Percentiles rank a stretch among this genome's conserved stretches.
These are phyloP conservation scores for Dinoponera quadriceps DNA, from an alignment of 1,140 invertebrate species.

Conservation along the genomic window DNA sequence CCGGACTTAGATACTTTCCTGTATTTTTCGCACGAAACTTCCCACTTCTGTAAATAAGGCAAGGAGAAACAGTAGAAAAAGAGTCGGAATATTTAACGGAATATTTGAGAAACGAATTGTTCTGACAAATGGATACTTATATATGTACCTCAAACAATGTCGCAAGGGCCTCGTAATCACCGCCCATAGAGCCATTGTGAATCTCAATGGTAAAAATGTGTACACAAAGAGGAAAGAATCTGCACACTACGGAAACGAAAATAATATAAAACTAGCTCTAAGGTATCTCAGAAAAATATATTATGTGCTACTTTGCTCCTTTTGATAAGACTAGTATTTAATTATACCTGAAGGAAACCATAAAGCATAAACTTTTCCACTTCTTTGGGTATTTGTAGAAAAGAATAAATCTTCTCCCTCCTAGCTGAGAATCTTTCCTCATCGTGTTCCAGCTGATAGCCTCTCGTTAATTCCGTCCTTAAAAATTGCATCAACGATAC, in stretches of 20 bases:
- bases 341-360: conserved; percentile 94
- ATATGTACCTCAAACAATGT: conserved; percentile 90
- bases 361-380: conserved; percentile 97
- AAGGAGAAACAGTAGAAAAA: conserved; percentile 30
- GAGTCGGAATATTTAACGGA: not conserved
- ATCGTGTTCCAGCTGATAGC: conserved; percentile 96
- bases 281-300: conserved; percentile 9
- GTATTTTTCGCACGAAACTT: conserved; percentile 70
- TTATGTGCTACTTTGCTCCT: not conserved
- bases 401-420: conserved; percentile 98
- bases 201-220: conserved; percentile 97
- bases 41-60: conserved; percentile 72
- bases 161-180: conserved; percentile 90
- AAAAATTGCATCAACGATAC: conserved; percentile 91
- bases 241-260: conserved; percentile 90
- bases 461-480: conserved; percentile 94
- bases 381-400: conserved; percentile 98
- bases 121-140: not conserved
- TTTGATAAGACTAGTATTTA: not conserved
- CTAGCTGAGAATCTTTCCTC: conserved; percentile 97
- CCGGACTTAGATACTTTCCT: conserved; percentile 90
- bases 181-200: conserved; percentile 94
- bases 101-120: conserved; percentile 4
- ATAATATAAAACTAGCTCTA: not conserved
- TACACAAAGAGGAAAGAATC: conserved; percentile 99